These are phyloP conservation scores for Antechinus flavipes DNA, from an alignment of 2,113 vertebrate genomes.

Conservation along the genomic window DNA sequence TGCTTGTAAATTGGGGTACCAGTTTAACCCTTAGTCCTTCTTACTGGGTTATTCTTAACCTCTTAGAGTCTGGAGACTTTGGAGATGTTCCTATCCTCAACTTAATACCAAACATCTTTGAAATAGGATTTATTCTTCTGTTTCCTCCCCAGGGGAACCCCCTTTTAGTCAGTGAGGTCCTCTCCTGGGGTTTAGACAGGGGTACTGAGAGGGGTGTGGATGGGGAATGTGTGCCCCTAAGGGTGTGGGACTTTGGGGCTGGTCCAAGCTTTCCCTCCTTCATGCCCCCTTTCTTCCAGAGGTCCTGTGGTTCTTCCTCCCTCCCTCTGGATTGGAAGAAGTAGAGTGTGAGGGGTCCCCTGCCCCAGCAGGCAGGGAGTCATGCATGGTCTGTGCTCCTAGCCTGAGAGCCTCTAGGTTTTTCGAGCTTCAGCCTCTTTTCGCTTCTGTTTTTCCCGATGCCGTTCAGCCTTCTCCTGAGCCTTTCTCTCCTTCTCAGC, in stretches of 20 bases:
- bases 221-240: constrained; percentile 5
- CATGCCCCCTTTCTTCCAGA: not conserved
- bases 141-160: constrained; percentile 52
- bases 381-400: not conserved
- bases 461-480: constrained; percentile 90
- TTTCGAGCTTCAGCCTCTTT: constrained; percentile 86
- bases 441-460: constrained; percentile 90
- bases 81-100: constrained; percentile 16
- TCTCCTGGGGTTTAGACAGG: constrained; percentile 35
- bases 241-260: constrained; percentile 33
- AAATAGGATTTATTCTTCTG: constrained; percentile 47
- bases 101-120: constrained; percentile 56
- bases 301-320: not conserved
- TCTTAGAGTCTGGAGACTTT: not conserved
- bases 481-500: constrained; percentile 91
- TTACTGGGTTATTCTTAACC: not conserved
- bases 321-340: not conserved
- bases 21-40: not conserved
- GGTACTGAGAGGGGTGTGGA: constrained; percentile 23
- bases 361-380: not conserved
- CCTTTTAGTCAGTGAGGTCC: constrained; percentile 32
- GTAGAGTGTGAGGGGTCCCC: not conserved
- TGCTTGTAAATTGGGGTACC: not conserved
- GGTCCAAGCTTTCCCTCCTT: constrained; percentile 33
- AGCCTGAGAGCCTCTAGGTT: constrained; percentile 76